Evolutionary conservation across 2,888 invertebrate genomes (phyloP).

Genomic region (Thymelicus acteon): DNA sequence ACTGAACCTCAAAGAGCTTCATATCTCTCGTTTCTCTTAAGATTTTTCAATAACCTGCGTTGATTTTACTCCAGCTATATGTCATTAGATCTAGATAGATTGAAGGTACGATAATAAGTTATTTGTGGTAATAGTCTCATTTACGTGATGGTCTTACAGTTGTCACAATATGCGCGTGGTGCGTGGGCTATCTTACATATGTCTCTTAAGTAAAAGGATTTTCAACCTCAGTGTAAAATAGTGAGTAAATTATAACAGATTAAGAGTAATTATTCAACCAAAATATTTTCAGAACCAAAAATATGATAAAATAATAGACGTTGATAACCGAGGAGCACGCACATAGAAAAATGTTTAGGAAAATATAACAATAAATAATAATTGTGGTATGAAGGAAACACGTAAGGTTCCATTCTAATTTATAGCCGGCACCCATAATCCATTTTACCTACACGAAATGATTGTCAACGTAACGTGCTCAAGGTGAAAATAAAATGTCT

Average conservation of each 20-base stretch:
- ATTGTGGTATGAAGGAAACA: slow-evolving; percentile 1
- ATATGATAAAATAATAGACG: no score
- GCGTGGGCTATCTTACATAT: no score
- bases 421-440: slow-evolving; percentile 43
- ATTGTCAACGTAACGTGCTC: slow-evolving; percentile 62
- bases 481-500: slow-evolving; percentile 74
- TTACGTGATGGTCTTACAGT: no score
- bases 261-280: no score
- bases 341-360: slow-evolving; percentile 22
- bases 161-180: no score
- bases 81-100: no score
- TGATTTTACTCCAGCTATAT: not conserved
- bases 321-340: not conserved
- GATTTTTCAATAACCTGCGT: slow-evolving; percentile 20
- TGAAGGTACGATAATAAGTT: no score
- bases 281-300: no score
- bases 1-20: slow-evolving; percentile 2
- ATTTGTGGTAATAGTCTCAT: no score
- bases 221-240: no score
- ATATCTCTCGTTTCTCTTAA: slow-evolving; percentile 1
- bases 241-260: no score
- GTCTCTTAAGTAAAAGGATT: no score
- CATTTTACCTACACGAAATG: slow-evolving; percentile 49
- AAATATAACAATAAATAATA: slow-evolving; percentile 25
- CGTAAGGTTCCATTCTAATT: slow-evolving; percentile 40